These are phyloP conservation scores for Hemibagrus wyckioides DNA, from an alignment of 2,113 vertebrate genomes.

Conservation along the genomic window DNA sequence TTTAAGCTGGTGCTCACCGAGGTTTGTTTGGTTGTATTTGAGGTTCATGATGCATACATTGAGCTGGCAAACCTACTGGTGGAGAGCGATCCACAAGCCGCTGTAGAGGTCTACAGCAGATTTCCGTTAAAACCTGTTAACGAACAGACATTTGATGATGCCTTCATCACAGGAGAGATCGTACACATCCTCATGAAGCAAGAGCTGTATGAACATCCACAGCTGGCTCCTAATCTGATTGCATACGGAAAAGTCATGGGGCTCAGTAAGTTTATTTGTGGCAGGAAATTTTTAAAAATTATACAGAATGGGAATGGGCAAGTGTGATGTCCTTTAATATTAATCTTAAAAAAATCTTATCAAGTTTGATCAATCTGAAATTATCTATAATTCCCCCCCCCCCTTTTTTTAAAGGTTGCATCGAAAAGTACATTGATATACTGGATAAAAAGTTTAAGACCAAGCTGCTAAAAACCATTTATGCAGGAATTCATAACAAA, in stretches of 20 bases:
- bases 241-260: not conserved
- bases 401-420: not conserved
- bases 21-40: not conserved
- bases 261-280: not conserved
- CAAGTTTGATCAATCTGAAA: not conserved
- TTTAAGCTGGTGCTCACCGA: not conserved
- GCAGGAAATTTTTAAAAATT: not conserved
- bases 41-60: constrained; percentile 70
- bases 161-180: constrained; percentile 72
- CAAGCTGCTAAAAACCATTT: constrained; percentile 65
- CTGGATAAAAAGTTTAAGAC: constrained; percentile 59
- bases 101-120: constrained; percentile 44
- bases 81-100: constrained; percentile 57
- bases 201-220: not conserved
- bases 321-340: not conserved
- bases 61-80: constrained; percentile 68
- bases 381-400: not conserved
- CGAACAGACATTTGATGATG: constrained; percentile 69
- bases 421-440: not conserved
- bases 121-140: constrained; percentile 66
- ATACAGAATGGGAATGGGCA: constrained; percentile 21
- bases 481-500: constrained; percentile 59
- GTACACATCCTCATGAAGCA: constrained; percentile 66
- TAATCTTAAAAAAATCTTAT: no score
- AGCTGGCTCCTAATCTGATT: not conserved